phyloP scores from a whole-genome alignment of 2,797 vertebrate genomes.

The Hemitrygon akajei region DNA sequence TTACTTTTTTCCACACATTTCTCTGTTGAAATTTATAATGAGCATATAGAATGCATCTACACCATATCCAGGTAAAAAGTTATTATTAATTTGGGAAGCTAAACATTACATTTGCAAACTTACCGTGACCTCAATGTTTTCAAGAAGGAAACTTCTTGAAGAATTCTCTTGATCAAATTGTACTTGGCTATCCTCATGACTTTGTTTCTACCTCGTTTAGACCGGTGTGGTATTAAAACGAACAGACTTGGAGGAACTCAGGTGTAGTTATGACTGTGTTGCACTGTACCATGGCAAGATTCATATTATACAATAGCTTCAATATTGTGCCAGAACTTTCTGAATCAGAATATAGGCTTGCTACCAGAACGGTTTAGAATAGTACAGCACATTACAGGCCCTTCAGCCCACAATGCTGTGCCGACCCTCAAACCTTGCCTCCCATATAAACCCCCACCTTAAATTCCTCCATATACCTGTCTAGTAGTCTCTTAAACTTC shows the following conservation, averaged over 20 bases:
- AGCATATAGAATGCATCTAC: background rate
- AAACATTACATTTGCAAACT: background rate
- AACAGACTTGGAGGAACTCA: background rate
- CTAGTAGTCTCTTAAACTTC: too few relatives aligned
- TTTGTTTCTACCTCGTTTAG: background rate
- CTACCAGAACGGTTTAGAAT: too few relatives aligned
- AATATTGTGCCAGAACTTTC: background rate
- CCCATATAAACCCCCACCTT: too few relatives aligned
- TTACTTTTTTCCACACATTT: background rate
- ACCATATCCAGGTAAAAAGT: background rate
- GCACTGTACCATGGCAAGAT: background rate
- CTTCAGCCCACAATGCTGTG: too few relatives aligned
- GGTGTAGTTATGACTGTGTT: background rate
- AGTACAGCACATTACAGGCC: too few relatives aligned
- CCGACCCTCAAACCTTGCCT: too few relatives aligned
- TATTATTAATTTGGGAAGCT: background rate
- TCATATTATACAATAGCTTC: background rate
- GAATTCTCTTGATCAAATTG: background rate
- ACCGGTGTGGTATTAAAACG: background rate
- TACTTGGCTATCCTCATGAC: background rate
- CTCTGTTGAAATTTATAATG: background rate
- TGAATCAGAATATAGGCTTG: too few relatives aligned
- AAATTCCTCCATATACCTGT: too few relatives aligned
- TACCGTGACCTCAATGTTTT: background rate
- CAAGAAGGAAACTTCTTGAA: background rate